phyloP scores from a whole-genome alignment of 2,797 vertebrate species.

The Harpagifer antarcticus region DNA sequence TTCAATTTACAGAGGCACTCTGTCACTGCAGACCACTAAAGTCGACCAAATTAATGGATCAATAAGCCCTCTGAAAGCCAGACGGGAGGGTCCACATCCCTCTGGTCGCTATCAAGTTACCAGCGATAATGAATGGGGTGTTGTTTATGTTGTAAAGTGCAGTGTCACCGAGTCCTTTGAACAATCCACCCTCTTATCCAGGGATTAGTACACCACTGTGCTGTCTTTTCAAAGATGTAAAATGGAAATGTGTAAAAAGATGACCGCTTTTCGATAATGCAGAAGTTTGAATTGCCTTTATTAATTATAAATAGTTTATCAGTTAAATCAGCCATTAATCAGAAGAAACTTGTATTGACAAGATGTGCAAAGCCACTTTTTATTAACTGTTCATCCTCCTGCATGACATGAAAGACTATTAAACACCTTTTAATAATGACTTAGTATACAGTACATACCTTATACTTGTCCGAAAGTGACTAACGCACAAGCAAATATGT shows the following conservation, averaged over 20 bases:
- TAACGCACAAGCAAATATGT: background rate
- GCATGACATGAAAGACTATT: background rate
- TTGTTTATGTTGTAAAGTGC: slow-evolving; percentile 90
- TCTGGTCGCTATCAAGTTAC: slow-evolving; percentile 81
- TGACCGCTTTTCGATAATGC: background rate
- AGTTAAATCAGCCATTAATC: background rate
- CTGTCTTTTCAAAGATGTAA: slow-evolving; percentile 15
- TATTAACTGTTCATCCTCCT: background rate
- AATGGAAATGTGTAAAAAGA: background rate
- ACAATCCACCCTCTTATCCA: slow-evolving; percentile 73
- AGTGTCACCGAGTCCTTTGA: slow-evolving; percentile 80
- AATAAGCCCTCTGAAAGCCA: slow-evolving; percentile 84
- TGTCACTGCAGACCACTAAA: slow-evolving; percentile 81
- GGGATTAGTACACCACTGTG: slow-evolving; percentile 65
- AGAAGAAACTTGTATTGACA: background rate
- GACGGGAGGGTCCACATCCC: slow-evolving; percentile 79
- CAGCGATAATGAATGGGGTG: slow-evolving; percentile 88
- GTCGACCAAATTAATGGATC: slow-evolving; percentile 87
- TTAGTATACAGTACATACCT: background rate
- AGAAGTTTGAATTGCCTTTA: background rate
- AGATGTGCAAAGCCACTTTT: background rate
- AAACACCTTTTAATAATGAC: background rate
- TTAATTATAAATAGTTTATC: background rate
- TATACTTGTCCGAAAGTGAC: background rate
- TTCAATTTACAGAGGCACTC: slow-evolving; percentile 83